Evolutionary conservation across 2,113 vertebrate species (phyloP).

Genomic region (Megaceryle maxima): DNA sequence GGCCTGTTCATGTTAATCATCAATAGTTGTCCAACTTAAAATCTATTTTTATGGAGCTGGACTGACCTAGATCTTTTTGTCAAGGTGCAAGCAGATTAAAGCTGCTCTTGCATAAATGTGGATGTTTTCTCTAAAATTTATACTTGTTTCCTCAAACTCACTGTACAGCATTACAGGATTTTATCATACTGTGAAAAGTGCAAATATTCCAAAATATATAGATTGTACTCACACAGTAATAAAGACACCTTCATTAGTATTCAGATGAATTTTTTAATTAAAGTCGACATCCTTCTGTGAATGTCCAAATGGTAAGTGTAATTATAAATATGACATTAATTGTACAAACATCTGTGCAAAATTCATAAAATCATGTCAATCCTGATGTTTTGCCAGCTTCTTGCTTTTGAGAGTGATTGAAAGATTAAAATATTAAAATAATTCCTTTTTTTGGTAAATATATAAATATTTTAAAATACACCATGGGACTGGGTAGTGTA

Average conservation of each 20-base stretch:
- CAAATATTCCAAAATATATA: neutral
- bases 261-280: constrained; percentile 21
- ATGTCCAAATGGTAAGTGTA: constrained; percentile 25
- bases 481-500: neutral
- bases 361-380: neutral
- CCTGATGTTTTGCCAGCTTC: neutral
- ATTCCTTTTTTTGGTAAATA: neutral
- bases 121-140: neutral
- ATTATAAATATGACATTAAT: constrained; percentile 26
- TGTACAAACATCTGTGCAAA: constrained; percentile 33
- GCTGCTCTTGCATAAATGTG: neutral
- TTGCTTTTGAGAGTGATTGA: neutral
- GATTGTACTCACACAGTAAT: neutral
- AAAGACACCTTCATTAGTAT: constrained; percentile 12
- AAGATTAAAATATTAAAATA: neutral
- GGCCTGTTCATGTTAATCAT: neutral
- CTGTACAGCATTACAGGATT: neutral
- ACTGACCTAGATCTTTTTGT: neutral
- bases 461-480: neutral
- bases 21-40: neutral
- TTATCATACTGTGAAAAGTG: neutral
- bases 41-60: neutral
- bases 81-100: neutral
- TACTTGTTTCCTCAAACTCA: neutral
- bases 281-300: neutral